phyloP scores from a whole-genome alignment of 2,113 vertebrate genomes.

The Seriola rivoliana region DNA sequence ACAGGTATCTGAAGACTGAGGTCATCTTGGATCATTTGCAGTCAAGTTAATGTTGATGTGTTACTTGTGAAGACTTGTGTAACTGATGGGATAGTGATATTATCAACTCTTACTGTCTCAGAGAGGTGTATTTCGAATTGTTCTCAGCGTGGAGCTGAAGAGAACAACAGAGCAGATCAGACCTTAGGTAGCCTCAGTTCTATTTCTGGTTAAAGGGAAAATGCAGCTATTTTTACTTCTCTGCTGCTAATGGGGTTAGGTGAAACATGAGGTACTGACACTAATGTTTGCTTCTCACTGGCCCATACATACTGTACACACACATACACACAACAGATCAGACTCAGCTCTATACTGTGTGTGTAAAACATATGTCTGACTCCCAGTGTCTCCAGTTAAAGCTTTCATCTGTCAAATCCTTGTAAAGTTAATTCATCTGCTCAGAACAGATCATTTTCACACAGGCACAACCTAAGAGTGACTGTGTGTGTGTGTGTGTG shows the following conservation, averaged over 20 bases:
- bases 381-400: background rate
- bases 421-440: background rate
- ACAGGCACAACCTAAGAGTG: background rate
- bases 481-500: too few relatives aligned
- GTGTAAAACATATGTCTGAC: background rate
- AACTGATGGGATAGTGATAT: background rate
- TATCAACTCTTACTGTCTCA: background rate
- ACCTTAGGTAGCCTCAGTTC: slow-evolving; percentile 23
- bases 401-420: background rate
- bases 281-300: background rate
- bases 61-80: background rate
- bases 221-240: slow-evolving; percentile 39
- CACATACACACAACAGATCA: background rate
- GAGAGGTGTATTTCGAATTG: background rate
- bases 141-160: background rate
- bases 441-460: background rate
- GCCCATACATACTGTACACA: background rate
- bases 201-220: slow-evolving; percentile 37
- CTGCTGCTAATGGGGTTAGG: slow-evolving; percentile 18
- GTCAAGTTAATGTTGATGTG: too few relatives aligned
- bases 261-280: slow-evolving; percentile 4
- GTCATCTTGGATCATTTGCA: too few relatives aligned
- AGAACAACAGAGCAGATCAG: slow-evolving; percentile 21
- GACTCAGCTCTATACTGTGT: too few relatives aligned
- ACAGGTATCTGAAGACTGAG: too few relatives aligned